These are phyloP conservation scores for Theristicus caerulescens DNA, from an alignment of 2,113 vertebrate species.

Conservation along the genomic window DNA sequence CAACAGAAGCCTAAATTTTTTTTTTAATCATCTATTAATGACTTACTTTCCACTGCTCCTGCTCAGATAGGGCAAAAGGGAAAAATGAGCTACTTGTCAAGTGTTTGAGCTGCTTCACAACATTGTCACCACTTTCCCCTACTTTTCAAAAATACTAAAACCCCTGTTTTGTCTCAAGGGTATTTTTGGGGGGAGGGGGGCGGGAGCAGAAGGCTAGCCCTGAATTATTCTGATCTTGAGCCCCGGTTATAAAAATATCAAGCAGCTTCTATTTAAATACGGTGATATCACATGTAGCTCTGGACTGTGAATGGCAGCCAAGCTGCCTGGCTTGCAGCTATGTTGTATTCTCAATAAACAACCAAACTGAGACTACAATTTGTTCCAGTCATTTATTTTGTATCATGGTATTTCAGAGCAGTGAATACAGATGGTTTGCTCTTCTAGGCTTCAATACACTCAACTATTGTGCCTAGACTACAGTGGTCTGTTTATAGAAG, in stretches of 20 bases:
- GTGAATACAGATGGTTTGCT: slow-evolving; percentile 50
- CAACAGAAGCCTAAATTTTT: neutral
- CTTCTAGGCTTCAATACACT: slow-evolving; percentile 45
- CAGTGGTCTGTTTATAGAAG: slow-evolving; percentile 46
- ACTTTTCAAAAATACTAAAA: neutral
- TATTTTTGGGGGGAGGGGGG: no score
- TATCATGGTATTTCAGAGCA: slow-evolving; percentile 37
- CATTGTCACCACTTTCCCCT: neutral
- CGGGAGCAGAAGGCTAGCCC: neutral
- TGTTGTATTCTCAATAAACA: neutral
- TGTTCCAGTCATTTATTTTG: slow-evolving; percentile 58
- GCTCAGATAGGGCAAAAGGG: neutral
- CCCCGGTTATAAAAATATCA: neutral
- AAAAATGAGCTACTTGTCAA: neutral
- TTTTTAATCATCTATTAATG: neutral
- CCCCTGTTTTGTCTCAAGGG: neutral
- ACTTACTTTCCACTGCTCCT: neutral
- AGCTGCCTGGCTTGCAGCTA: neutral
- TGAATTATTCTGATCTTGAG: neutral
- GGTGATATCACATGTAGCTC: neutral
- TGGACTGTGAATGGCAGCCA: neutral
- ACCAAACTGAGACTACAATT: neutral
- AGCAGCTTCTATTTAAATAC: neutral
- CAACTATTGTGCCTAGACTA: slow-evolving; percentile 51
- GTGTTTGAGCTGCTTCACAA: neutral